Conservation (phyloP, 2,888 invertebrate genomes). For the Therioaphis trifolii region DNA sequence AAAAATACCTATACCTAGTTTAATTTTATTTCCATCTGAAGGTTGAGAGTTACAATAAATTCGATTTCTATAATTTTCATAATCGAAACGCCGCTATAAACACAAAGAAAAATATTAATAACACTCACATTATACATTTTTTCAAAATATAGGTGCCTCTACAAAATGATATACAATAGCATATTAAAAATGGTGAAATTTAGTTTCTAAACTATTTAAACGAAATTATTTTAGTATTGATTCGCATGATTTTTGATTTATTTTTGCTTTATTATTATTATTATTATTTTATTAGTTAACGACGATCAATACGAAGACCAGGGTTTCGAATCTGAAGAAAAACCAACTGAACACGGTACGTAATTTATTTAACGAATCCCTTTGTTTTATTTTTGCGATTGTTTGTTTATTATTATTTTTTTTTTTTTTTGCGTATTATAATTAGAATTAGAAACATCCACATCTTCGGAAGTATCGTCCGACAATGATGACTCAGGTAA, state of each 20-base stretch:
- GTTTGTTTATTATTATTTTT: conserved; percentile 33
- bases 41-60: not conserved
- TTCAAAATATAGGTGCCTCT: not conserved
- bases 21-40: not conserved
- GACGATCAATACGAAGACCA: conserved; percentile 47
- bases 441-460: conserved; percentile 52
- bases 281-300: conserved; percentile 55
- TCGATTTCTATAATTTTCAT: not conserved
- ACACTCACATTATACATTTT: not conserved
- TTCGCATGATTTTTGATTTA: conserved; percentile 33
- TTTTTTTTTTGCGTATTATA: conserved; percentile 41
- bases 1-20: conserved; percentile 1
- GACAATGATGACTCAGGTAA: conserved; percentile 58
- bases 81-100: not conserved
- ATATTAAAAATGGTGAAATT: not conserved
- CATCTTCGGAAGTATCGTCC: conserved; percentile 51
- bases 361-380: conserved; percentile 11
- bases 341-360: conserved; percentile 25
- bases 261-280: not conserved
- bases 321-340: conserved; percentile 47
- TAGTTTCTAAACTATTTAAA: not conserved
- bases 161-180: too few relatives aligned
- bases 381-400: conserved; percentile 8
- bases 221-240: not conserved
- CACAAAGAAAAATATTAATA: not conserved